These are phyloP conservation scores for Strix aluco DNA, from an alignment of 2,113 vertebrate genomes.

Conservation along the genomic window DNA sequence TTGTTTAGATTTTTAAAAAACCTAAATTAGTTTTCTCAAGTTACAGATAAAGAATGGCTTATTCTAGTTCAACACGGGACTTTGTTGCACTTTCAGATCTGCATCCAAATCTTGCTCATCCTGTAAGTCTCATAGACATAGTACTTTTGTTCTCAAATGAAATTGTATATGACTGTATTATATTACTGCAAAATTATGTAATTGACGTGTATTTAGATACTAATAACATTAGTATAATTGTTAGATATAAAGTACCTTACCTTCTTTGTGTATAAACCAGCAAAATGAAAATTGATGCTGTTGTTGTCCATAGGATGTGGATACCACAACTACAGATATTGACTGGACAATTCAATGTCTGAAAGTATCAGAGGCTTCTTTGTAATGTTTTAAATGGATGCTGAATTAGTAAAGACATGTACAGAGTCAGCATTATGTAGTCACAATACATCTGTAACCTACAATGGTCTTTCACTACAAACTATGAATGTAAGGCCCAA, in stretches of 20 bases:
- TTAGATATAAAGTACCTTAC: constrained; percentile 28
- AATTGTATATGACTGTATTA: constrained; percentile 31
- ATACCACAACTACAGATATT: constrained; percentile 31
- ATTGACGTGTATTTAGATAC: constrained; percentile 35
- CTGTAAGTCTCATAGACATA: constrained; percentile 77
- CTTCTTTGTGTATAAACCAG: constrained; percentile 52
- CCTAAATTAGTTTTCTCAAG: constrained; percentile 56
- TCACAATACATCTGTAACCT: neutral
- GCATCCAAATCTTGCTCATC: constrained; percentile 85
- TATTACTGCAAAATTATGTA: constrained; percentile 56
- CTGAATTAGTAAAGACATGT: constrained; percentile 49
- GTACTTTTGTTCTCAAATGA: constrained; percentile 46
- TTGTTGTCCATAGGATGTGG: neutral
- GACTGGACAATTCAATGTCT: constrained; percentile 32
- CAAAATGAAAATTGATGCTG: constrained; percentile 67
- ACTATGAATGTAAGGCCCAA: neutral
- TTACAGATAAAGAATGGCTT: constrained; percentile 77
- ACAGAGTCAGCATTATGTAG: constrained; percentile 59
- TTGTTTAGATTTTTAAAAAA: constrained; percentile 37
- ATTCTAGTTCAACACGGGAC: constrained; percentile 63
- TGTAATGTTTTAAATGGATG: constrained; percentile 60
- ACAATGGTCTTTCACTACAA: neutral
- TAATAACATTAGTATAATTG: constrained; percentile 59
- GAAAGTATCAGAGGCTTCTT: constrained; percentile 63
- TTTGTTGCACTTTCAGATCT: constrained; percentile 86